These are phyloP conservation scores for Tichodroma muraria DNA, from an alignment of 2,113 vertebrate species.

Conservation along the genomic window DNA sequence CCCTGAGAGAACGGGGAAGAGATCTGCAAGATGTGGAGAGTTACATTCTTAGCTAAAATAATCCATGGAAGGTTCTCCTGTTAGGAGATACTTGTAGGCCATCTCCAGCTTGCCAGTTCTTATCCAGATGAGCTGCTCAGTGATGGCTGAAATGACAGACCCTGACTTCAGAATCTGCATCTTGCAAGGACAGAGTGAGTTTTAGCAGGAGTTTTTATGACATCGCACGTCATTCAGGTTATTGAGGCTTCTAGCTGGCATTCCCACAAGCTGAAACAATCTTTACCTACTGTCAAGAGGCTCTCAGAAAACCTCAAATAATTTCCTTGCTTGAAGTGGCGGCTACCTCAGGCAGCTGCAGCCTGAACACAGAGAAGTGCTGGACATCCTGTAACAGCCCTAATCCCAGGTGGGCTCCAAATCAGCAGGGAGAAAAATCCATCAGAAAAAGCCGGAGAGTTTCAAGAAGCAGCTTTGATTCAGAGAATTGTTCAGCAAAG, in stretches of 20 bases:
- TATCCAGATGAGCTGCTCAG: neutral
- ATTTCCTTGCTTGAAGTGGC: conserved; percentile 36
- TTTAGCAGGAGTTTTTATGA: conserved; percentile 23
- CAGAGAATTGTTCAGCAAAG: neutral
- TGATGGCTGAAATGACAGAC: neutral
- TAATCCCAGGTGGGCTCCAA: neutral
- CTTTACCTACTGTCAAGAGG: conserved; percentile 26
- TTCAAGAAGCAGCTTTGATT: neutral
- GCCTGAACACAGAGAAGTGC: neutral
- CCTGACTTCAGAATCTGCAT: neutral
- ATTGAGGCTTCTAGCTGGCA: conserved; percentile 10
- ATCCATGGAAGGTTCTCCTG: neutral
- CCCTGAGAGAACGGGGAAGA: neutral
- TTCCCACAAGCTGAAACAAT: conserved; percentile 26
- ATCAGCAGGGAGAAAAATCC: neutral
- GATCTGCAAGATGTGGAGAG: neutral
- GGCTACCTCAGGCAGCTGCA: conserved; percentile 26
- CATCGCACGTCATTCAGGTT: neutral
- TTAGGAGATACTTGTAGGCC: neutral
- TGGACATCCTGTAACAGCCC: neutral
- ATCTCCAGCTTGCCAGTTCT: neutral
- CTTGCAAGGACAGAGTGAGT: neutral
- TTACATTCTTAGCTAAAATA: neutral
- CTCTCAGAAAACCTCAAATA: conserved; percentile 47
- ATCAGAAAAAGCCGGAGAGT: neutral